Percentiles rank a stretch among this genome's conserved stretches.
phyloP scores from a whole-genome alignment of 1,140 invertebrate species.

The Leucophenga varia region DNA sequence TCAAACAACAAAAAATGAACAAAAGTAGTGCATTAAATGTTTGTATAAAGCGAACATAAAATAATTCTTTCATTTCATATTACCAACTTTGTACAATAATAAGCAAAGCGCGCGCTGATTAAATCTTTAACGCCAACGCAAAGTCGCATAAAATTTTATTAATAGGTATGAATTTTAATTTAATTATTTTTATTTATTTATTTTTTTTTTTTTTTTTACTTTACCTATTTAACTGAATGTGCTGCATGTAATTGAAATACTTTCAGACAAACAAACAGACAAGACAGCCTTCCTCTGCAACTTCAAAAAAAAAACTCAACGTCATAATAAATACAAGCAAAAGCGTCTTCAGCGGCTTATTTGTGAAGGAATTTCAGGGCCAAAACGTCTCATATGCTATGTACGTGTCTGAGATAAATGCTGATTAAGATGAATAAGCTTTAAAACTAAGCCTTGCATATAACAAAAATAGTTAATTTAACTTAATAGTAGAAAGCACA shows the following conservation, averaged over 20 bases:
- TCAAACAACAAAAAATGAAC: no score
- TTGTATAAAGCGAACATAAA: no score
- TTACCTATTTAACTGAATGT: constrained; percentile 36
- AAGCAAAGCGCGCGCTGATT: constrained; percentile 17
- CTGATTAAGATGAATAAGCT: no score
- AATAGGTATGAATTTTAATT: not conserved
- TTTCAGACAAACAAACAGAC: constrained; percentile 19
- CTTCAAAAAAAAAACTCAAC: no score
- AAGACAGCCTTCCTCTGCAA: constrained; percentile 19
- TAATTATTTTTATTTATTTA: not conserved
- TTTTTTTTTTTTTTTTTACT: constrained; percentile 37
- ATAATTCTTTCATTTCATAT: no score
- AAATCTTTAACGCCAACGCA: constrained; percentile 46
- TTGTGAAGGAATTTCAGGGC: no score
- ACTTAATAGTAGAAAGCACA: no score
- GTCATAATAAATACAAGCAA: constrained; percentile 11
- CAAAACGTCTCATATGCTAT: no score
- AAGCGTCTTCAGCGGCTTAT: not conserved
- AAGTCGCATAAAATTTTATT: constrained; percentile 49
- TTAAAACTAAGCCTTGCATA: no score
- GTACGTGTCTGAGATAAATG: no score
- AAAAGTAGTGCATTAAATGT: no score
- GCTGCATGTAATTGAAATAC: constrained; percentile 48
- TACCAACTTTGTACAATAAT: not conserved
- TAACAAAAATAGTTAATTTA: no score